These are phyloP conservation scores for Struthidea cinerea DNA, from an alignment of 2,113 vertebrate genomes.

Conservation along the genomic window DNA sequence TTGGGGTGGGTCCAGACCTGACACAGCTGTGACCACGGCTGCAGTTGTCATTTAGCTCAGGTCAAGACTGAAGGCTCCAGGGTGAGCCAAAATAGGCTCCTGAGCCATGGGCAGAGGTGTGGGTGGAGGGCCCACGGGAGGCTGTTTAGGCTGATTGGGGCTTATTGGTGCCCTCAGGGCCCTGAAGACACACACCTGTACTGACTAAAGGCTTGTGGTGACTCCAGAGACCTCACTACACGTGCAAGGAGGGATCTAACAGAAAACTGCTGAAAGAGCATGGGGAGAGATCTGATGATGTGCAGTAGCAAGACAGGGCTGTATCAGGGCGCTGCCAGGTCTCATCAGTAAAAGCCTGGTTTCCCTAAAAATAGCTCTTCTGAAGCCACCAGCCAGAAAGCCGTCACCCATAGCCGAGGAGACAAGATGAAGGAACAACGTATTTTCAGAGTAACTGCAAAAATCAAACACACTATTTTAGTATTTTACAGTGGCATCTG, in stretches of 20 bases:
- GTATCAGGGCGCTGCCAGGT: background rate
- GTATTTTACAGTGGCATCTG: background rate
- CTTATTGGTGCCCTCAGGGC: background rate
- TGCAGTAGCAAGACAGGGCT: background rate
- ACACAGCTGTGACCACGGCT: fast-evolving
- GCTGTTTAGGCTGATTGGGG: background rate
- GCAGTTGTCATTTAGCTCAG: fast-evolving
- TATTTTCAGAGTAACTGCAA: background rate
- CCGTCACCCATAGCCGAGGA: background rate
- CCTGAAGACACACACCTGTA: background rate
- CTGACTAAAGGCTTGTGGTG: background rate
- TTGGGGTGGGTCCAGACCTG: background rate
- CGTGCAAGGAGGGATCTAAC: background rate
- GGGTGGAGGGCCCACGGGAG: background rate
- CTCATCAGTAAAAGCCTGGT: background rate
- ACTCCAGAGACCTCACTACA: background rate
- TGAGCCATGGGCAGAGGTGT: background rate
- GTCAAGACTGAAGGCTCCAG: too few species aligned
- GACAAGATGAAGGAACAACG: background rate
- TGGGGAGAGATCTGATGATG: fast-evolving
- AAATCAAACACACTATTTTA: background rate
- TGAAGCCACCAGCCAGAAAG: background rate
- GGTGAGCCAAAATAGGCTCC: background rate
- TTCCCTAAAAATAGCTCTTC: background rate
- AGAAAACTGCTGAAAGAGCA: background rate